phyloP scores from a whole-genome alignment of 2,888 invertebrate genomes.

The Calliopum simillimum region DNA sequence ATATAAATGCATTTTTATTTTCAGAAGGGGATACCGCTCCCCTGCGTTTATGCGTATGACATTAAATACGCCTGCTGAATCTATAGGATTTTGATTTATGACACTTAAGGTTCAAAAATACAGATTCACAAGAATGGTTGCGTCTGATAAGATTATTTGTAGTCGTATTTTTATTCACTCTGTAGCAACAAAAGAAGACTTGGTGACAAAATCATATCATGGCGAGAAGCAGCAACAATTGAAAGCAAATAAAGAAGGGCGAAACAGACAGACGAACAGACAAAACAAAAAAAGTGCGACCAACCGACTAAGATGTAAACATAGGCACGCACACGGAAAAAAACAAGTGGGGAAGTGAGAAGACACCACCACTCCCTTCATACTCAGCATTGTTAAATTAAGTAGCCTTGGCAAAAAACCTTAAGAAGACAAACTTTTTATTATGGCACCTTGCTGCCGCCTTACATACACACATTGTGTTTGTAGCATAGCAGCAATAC shows the following conservation, averaged over 20 bases:
- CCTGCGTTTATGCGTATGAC: background rate
- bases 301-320: background rate
- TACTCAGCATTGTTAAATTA: too few species aligned
- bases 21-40: too few species aligned
- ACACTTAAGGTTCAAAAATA: slow-evolving; percentile 18
- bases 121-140: slow-evolving; percentile 30
- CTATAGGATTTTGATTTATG: slow-evolving; percentile 30
- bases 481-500: too few species aligned
- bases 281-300: background rate
- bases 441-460: too few species aligned
- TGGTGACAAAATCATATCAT: background rate
- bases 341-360: too few species aligned
- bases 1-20: too few species aligned
- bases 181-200: background rate
- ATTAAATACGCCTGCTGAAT: slow-evolving; percentile 22
- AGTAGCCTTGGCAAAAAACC: too few species aligned
- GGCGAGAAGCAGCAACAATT: background rate
- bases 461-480: too few species aligned
- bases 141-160: slow-evolving; percentile 26
- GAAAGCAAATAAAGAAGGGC: background rate
- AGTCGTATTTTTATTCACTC: background rate
- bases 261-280: background rate
- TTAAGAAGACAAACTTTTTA: too few species aligned
- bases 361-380: too few species aligned
- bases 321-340: too few species aligned